Evolutionary conservation across 2,888 invertebrate genomes (phyloP).

Genomic region (Diaperis boleti): DNA sequence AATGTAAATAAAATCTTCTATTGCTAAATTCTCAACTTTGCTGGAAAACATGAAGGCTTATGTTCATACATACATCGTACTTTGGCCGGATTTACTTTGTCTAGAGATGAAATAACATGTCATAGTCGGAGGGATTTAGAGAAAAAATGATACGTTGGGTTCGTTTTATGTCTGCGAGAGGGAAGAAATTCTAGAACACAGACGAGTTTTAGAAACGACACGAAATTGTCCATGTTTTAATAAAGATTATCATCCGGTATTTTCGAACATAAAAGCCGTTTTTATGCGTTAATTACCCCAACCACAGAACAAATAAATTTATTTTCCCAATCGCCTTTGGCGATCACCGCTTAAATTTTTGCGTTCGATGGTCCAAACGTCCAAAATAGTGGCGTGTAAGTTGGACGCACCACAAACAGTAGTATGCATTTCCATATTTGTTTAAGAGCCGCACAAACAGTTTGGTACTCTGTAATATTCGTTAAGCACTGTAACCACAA

Average conservation of each 20-base stretch:
- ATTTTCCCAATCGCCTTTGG: no score
- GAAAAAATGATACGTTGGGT: conserved; percentile 47
- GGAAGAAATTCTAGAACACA: conserved; percentile 47
- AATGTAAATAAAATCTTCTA: conserved; percentile 17
- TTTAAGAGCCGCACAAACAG: no score
- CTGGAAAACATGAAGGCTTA: neutral
- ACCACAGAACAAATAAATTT: no score
- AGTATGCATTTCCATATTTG: no score
- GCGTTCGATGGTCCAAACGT: no score
- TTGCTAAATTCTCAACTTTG: no score
- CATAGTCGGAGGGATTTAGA: conserved; percentile 49
- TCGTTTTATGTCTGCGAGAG: conserved; percentile 43
- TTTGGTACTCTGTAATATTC: neutral
- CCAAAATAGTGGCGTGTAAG: no score
- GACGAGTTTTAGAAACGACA: neutral
- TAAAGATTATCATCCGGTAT: neutral
- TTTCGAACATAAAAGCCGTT: neutral
- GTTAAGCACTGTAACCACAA: neutral
- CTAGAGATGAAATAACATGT: conserved; percentile 49
- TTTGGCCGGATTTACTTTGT: conserved; percentile 44
- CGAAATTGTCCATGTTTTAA: no score
- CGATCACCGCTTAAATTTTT: no score
- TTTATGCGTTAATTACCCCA: no score
- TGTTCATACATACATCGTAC: conserved; percentile 34
- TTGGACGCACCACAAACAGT: no score